Percentiles rank a stretch among this genome's conserved stretches.
These are phyloP conservation scores for Cotesia glomerata DNA, from an alignment of 1,140 invertebrate genomes.

Conservation along the genomic window DNA sequence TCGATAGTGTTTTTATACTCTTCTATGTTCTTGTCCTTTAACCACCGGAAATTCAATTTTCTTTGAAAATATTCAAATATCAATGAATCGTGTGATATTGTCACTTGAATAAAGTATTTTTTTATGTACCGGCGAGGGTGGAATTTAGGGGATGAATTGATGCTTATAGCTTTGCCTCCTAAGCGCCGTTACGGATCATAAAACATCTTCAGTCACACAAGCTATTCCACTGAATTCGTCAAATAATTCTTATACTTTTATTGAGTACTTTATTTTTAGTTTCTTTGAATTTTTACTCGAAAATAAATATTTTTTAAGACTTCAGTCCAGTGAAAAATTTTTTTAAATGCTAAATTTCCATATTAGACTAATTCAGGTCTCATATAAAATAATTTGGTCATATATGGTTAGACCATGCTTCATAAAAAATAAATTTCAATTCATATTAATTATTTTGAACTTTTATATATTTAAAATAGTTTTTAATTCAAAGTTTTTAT, in stretches of 20 bases:
- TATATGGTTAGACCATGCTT: no score
- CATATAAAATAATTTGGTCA: no score
- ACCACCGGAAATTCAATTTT: neutral
- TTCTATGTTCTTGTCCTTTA: neutral
- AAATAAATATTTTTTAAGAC: neutral
- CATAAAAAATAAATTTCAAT: no score
- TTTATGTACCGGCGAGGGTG: conserved; percentile 12
- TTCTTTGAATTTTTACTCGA: no score
- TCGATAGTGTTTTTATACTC: neutral
- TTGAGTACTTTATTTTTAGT: no score
- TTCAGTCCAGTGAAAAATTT: neutral
- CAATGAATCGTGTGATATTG: neutral
- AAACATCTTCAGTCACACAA: conserved; percentile 48
- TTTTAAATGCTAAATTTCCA: no score
- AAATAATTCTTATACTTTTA: no score
- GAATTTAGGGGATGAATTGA: neutral
- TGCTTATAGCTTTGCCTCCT: neutral
- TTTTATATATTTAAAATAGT: no score
- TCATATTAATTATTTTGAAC: no score
- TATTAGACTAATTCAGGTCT: no score
- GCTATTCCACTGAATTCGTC: neutral
- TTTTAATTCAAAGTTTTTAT: no score
- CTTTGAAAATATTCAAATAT: conserved; percentile 1
- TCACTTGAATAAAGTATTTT: neutral
- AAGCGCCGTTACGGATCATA: conserved; percentile 54